Percentiles rank a stretch among this genome's conserved stretches.
phyloP scores from a whole-genome alignment of 2,113 vertebrate species.

The Apus apus region DNA sequence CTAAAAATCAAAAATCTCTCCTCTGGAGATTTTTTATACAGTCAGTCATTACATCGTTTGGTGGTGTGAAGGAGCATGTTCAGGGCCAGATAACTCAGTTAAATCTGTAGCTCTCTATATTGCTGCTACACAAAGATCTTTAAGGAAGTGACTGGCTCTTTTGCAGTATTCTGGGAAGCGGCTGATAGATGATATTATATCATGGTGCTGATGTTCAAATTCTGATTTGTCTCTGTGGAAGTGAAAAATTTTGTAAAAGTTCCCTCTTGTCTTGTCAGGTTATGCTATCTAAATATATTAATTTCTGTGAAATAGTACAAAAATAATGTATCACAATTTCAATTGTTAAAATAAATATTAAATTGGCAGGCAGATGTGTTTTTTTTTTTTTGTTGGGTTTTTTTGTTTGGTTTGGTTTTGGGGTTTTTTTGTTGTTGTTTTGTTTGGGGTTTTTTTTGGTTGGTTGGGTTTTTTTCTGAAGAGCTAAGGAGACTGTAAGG shows the following conservation, averaged over 20 bases:
- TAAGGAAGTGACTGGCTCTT: not conserved
- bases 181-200: not conserved
- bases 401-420: no score
- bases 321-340: not conserved
- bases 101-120: not conserved
- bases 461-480: not conserved
- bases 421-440: no score
- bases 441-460: no score
- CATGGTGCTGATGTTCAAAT: not conserved
- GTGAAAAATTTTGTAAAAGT: not conserved
- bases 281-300: not conserved
- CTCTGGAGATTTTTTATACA: not conserved
- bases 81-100: not conserved
- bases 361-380: not conserved
- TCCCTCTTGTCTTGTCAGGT: not conserved
- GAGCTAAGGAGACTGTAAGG: not conserved
- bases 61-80: not conserved
- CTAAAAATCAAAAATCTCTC: not conserved
- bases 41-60: not conserved
- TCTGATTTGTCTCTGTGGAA: not conserved
- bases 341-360: not conserved
- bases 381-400: no score
- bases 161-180: not conserved
- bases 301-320: not conserved
- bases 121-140: not conserved